Evolutionary conservation across 2,888 invertebrate genomes (phyloP).

Genomic region (Apodemia hepburni): DNA sequence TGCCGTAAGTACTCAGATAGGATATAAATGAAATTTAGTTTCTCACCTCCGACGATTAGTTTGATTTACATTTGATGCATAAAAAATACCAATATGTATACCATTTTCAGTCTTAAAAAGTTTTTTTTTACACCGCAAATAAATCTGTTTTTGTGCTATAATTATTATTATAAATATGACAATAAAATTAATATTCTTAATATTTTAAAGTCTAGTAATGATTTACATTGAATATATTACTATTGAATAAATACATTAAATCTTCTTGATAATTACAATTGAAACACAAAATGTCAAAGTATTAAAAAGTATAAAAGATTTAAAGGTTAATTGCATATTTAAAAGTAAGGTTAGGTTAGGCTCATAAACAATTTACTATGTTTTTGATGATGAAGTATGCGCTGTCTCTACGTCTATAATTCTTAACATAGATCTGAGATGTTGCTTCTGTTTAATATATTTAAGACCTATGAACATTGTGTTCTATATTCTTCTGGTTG

Average conservation of each 20-base stretch:
- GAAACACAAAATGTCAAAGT: too few relatives aligned
- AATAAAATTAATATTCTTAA: too few relatives aligned
- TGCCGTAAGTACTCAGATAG: neutral
- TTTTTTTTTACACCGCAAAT: neutral
- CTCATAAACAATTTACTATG: neutral
- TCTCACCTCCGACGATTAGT: neutral
- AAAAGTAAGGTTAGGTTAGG: neutral
- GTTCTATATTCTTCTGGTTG: constrained; percentile 14
- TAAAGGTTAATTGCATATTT: neutral
- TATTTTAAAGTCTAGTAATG: too few relatives aligned
- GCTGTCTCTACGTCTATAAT: constrained; percentile 8
- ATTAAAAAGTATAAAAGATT: too few relatives aligned
- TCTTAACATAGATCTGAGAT: constrained; percentile 6
- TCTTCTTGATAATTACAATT: neutral
- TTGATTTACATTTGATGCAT: neutral
- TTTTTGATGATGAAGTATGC: neutral
- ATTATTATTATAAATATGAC: too few relatives aligned
- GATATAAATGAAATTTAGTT: neutral
- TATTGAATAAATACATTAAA: neutral
- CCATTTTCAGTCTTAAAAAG: neutral
- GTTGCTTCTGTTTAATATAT: constrained; percentile 11
- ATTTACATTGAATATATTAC: too few relatives aligned
- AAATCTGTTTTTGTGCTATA: too few relatives aligned
- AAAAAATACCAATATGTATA: too few relatives aligned
- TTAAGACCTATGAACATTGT: constrained; percentile 8